These are phyloP conservation scores for Neoitamus cyanurus DNA, from an alignment of 2,888 invertebrate genomes.

Conservation along the genomic window DNA sequence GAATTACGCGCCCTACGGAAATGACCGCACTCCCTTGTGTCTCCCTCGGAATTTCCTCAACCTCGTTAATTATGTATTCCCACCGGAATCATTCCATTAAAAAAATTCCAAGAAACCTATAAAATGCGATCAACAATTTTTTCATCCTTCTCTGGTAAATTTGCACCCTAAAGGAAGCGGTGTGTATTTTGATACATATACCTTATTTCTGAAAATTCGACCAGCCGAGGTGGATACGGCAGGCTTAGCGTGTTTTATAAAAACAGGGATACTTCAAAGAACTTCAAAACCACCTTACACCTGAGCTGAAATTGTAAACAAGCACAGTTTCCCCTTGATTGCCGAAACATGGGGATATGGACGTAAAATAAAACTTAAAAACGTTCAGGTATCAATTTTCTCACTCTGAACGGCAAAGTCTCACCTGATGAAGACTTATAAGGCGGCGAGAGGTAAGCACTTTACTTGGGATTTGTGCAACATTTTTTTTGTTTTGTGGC, in stretches of 20 bases:
- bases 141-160: background rate
- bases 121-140: background rate
- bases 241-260: background rate
- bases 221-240: background rate
- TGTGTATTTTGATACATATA: background rate
- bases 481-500: background rate
- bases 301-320: background rate
- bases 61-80: background rate
- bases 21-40: background rate
- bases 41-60: background rate
- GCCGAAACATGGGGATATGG: background rate
- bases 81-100: background rate
- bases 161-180: background rate
- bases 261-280: background rate
- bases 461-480: background rate
- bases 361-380: constrained; percentile 2
- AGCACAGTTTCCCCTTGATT: background rate
- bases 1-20: background rate
- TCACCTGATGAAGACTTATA: constrained; percentile 17
- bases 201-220: background rate
- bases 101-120: background rate
- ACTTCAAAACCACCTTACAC: background rate
- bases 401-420: background rate
- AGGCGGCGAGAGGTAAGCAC: background rate
- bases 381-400: background rate